Evolutionary conservation across 2,888 invertebrate genomes (phyloP), one percentile per base, ranked within the genome.

Genomic region (Microdon myrmicae): DNA sequence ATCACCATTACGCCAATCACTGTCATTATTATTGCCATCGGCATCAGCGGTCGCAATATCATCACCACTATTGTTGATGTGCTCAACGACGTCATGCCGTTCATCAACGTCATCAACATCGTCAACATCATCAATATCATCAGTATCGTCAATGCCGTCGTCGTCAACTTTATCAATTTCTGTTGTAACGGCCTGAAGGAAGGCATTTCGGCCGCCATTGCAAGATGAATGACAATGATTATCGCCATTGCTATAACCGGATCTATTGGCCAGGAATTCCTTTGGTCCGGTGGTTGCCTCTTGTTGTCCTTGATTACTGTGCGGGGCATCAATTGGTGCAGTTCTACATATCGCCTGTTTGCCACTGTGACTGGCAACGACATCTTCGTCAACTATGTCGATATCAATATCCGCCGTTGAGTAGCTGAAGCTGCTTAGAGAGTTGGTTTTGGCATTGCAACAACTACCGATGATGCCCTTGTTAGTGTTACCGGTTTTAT

Each of bases 361-460:
- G 22, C 53, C 41, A 25, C 54, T 38, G 43, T 38, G 26, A 44
- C 34, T 47, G 8, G 60, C 47, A 32, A 58, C 54, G 13, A 68
- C 67, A 49, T 61, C 71, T 39, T 49, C 55, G 51, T 70, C 72
- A 20, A 69, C 72, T 22, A 68, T 71, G 38, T 72, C 73, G 19
- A 48, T 64, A 59, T 66, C 58, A 26, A 67, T 67, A 51, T 64
- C 64, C 37, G 64, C 64, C 26, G 70, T 71, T 7, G 69, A 69
- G 26, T 70, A 72, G 51, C 68, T 68, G 37, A 72, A 73, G 45
- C 71, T 71, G 25, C 69, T 67, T 35, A 66, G 58, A 13, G 64
- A 54, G 45, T 59, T 59, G 37, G 58, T 48, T 56, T 56, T 67
- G 23, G 48, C 61, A 29, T 48, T 55, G 55, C 64, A 60, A 41